Percentiles rank a stretch among this genome's conserved stretches.
These are phyloP conservation scores for Agapornis roseicollis DNA, from an alignment of 2,113 vertebrate genomes.

Conservation along the genomic window DNA sequence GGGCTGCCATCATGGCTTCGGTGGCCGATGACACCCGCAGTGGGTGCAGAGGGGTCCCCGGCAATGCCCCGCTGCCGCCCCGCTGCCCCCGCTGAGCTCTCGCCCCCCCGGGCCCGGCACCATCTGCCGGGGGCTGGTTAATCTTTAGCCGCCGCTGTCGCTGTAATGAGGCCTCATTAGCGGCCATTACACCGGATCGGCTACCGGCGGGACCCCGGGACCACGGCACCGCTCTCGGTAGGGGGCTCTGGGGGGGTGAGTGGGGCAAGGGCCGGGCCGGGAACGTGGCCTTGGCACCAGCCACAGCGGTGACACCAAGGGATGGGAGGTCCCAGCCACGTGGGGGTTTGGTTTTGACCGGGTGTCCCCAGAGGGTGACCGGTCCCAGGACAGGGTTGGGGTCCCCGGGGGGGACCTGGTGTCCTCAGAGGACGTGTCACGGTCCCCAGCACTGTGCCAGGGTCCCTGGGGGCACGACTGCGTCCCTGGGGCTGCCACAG, in stretches of 20 bases:
- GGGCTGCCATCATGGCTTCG: background rate
- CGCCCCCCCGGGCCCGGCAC: background rate
- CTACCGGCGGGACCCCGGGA: background rate
- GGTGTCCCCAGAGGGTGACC: background rate
- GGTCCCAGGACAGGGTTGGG: background rate
- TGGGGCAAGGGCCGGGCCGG: rapidly evolving
- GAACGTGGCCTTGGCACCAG: rapidly evolving
- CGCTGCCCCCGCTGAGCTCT: background rate
- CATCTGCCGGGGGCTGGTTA: background rate
- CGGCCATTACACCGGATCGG: background rate
- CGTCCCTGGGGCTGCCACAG: rapidly evolving
- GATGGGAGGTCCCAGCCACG: rapidly evolving
- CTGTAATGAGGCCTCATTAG: slow-evolving; percentile 21
- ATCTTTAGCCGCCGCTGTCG: background rate
- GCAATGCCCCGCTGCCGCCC: no score
- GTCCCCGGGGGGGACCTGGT: background rate
- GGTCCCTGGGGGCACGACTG: background rate
- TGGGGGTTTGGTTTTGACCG: background rate
- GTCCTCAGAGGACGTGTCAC: rapidly evolving
- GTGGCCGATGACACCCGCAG: rapidly evolving
- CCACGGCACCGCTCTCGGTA: background rate
- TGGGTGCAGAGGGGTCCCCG: background rate
- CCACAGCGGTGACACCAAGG: rapidly evolving
- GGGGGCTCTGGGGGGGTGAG: background rate
- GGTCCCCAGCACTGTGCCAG: background rate